These are phyloP conservation scores for Anagyrus pseudococci DNA, from an alignment of 2,888 invertebrate genomes.

Conservation along the genomic window DNA sequence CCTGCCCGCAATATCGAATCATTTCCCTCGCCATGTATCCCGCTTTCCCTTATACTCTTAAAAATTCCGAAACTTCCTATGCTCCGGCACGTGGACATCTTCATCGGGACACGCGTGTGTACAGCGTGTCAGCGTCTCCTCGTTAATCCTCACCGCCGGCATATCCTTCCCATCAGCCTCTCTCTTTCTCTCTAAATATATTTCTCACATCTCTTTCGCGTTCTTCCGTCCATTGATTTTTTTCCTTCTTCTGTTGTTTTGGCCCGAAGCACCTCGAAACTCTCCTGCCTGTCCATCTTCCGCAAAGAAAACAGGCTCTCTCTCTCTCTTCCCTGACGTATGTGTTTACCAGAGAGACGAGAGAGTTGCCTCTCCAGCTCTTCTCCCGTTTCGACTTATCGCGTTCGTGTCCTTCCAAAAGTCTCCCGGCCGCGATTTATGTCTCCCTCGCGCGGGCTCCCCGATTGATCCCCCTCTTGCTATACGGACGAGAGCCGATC, in stretches of 20 bases:
- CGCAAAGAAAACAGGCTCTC: slow-evolving; percentile 11
- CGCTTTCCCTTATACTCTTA: too few relatives aligned
- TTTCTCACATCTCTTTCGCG: neutral
- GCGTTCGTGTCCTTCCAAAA: slow-evolving; percentile 50
- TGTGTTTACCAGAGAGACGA: slow-evolving; percentile 57
- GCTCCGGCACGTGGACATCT: too few relatives aligned
- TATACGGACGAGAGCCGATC: too few relatives aligned
- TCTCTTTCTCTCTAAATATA: slow-evolving; percentile 4
- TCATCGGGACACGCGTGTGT: too few relatives aligned
- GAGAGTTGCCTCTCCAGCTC: slow-evolving; percentile 42
- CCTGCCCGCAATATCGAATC: too few relatives aligned
- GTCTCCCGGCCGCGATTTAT: slow-evolving; percentile 54
- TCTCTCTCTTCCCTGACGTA: slow-evolving; percentile 27
- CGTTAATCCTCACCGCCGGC: slow-evolving; percentile 10
- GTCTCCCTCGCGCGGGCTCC: slow-evolving; percentile 50
- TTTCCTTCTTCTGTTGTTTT: too few relatives aligned
- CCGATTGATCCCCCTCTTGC: slow-evolving; percentile 58
- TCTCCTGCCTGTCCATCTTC: slow-evolving; percentile 3
- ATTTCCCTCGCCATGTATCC: too few relatives aligned
- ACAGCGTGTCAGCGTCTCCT: too few relatives aligned
- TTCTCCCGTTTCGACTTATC: slow-evolving; percentile 32
- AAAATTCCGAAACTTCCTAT: too few relatives aligned
- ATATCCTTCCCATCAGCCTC: slow-evolving; percentile 18
- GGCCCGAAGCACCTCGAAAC: neutral
- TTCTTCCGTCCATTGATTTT: neutral